Evolutionary conservation across 2,113 vertebrate species (phyloP), one percentile per base, ranked within the genome.

Genomic region (Sorex fumeus): DNA sequence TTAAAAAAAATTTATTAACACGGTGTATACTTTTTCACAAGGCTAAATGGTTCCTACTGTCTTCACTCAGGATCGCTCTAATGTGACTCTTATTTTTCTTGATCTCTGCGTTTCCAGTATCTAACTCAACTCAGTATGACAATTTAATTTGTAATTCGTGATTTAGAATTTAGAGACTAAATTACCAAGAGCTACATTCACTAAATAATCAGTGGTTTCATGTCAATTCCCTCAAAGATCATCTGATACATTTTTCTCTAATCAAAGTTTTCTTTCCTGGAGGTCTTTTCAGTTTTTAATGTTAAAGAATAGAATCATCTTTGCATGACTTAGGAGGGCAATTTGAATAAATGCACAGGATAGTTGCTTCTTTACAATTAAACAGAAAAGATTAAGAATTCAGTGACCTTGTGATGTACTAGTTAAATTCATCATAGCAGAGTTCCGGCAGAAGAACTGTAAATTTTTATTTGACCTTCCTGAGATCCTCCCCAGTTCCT

Each of bases 111-210:
- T 50, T 64, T 50, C 50, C 71, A 28, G 16, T 23, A 72, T 7
- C 6, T 32, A 12, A 28, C 25, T 85, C 16, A 77, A 43, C 10
- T 21, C 62, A 10, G 19, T 69, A 16, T 77, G 43, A 43, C 9
- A 64, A 70, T 85, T 76, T 64, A n/a, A 57, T 91, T 84, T 94
- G 10, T 70, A 30, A 72, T n/a, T 70, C 16, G 45, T 47, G 28
- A 74, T 60, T 94, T 72, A 67, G 10, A 77, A 32, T 81, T 88
- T 78, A 81, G 47, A 82, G 19, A 57, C 67, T 77, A n/a, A 32
- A 69, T 78, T 45, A 81, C 66, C 9, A 60, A 62, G n/a, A 36
- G 16, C n/a, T 87, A 18, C 23, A 84, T 70, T 21, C 71, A 88
- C 67, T 69, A 87, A 69, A 43, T 40, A 50, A 80, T 21, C 19